Percentiles rank a stretch among this genome's conserved stretches.
These are phyloP conservation scores for Chelon auratus DNA, from an alignment of 2,797 vertebrate species.

Conservation along the genomic window DNA sequence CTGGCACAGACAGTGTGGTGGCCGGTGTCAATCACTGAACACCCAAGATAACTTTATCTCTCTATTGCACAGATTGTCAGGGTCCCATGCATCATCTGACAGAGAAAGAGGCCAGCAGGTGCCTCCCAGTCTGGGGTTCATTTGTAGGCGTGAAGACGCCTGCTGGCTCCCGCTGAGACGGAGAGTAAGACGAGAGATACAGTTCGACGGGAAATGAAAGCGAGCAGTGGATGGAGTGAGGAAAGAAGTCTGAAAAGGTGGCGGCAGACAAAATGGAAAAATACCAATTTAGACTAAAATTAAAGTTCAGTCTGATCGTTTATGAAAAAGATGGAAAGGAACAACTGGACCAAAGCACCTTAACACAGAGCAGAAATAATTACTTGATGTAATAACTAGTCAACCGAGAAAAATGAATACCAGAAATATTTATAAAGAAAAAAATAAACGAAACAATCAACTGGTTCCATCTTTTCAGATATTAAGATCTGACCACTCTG, in stretches of 20 bases:
- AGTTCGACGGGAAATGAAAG: background rate
- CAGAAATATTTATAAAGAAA: no score
- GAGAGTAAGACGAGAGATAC: constrained; percentile 2
- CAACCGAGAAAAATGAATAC: background rate
- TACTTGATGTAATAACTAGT: background rate
- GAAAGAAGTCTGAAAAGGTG: background rate
- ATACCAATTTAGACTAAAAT: no score
- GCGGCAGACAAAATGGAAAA: background rate
- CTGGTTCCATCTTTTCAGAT: background rate
- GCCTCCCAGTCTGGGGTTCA: constrained; percentile 41
- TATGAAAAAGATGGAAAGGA: no score
- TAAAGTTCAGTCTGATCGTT: no score
- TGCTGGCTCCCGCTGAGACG: constrained; percentile 26
- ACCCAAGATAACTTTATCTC: background rate
- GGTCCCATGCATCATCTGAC: constrained; percentile 39
- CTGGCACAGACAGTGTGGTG: background rate
- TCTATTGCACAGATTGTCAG: background rate
- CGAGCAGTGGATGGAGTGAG: background rate
- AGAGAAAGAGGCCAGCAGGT: constrained; percentile 35
- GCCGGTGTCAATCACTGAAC: constrained; percentile 9
- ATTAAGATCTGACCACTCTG: background rate
- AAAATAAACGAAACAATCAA: no score
- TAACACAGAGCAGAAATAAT: background rate
- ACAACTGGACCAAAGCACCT: background rate
- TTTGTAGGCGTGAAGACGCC: background rate